Conservation (phyloP, 2,888 invertebrate genomes). For the Xylota sylvarum region DNA sequence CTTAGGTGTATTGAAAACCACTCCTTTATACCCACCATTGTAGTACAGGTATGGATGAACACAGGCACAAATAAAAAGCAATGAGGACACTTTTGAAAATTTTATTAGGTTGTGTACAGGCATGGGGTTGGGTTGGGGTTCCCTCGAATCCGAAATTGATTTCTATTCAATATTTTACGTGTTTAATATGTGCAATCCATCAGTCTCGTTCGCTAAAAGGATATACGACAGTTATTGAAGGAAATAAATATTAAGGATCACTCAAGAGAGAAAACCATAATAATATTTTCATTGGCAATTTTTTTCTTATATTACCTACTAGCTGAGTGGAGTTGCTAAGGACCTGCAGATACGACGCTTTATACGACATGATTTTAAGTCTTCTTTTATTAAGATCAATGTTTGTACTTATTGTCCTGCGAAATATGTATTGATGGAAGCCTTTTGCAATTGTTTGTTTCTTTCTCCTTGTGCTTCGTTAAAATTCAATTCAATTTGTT, state of each 20-base stretch:
- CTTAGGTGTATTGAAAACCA: not conserved
- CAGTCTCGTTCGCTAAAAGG: not conserved
- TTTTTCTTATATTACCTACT: too few species aligned
- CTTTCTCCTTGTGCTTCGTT: not conserved
- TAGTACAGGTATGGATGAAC: not conserved
- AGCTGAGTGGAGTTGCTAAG: too few species aligned
- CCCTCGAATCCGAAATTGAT: slow-evolving; percentile 14
- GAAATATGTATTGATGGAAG: not conserved
- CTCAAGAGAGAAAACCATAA: not conserved
- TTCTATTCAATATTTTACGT: slow-evolving; percentile 35
- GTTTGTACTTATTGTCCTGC: not conserved
- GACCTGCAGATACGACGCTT: not conserved
- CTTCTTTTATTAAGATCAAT: not conserved
- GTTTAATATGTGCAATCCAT: slow-evolving; percentile 22
- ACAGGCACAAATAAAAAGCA: not conserved
- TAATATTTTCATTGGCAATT: too few species aligned
- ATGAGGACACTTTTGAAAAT: slow-evolving; percentile 7
- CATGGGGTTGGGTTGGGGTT: not conserved
- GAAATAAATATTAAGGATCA: slow-evolving; percentile 6
- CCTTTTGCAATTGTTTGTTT: too few species aligned
- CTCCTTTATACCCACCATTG: not conserved
- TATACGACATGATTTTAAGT: not conserved
- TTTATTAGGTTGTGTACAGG: not conserved
- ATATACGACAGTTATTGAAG: slow-evolving; percentile 2
- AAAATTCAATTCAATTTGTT: not conserved